phyloP scores from a whole-genome alignment of 2,888 invertebrate species.

The Schizaphis graminum region DNA sequence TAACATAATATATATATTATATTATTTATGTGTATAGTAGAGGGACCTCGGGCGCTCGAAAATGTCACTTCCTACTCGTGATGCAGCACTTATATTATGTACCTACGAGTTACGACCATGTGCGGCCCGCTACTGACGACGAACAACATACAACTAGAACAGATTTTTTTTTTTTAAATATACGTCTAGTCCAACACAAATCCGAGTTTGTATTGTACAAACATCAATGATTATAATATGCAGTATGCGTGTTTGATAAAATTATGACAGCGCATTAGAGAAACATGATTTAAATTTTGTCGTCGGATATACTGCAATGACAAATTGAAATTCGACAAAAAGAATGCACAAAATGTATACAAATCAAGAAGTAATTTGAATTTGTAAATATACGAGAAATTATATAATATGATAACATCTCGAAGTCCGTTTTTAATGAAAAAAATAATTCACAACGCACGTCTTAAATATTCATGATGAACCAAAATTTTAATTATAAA shows the following conservation, averaged over 20 bases:
- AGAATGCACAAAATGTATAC: neutral
- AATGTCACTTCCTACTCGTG: conserved; percentile 45
- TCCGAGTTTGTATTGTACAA: neutral
- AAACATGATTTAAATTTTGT: neutral
- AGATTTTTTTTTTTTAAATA: neutral
- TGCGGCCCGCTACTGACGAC: neutral
- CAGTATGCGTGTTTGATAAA: too few species aligned
- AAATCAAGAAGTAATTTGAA: neutral
- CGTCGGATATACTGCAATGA: neutral
- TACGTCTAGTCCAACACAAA: neutral
- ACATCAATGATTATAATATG: neutral
- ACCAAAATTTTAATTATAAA: neutral
- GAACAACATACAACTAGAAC: neutral
- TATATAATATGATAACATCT: neutral
- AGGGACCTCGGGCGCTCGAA: conserved; percentile 37
- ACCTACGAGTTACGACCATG: too few species aligned
- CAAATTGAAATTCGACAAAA: neutral
- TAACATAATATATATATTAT: neutral
- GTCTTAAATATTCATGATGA: neutral
- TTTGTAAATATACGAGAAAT: neutral
- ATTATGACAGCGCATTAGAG: neutral
- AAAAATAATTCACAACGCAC: neutral
- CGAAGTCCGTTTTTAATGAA: neutral
- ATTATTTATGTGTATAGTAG: neutral
- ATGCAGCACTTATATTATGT: neutral